Percentiles rank a stretch among this genome's conserved stretches.
phyloP scores from a whole-genome alignment of 2,113 vertebrate species.

The Oreochromis spilurus region DNA sequence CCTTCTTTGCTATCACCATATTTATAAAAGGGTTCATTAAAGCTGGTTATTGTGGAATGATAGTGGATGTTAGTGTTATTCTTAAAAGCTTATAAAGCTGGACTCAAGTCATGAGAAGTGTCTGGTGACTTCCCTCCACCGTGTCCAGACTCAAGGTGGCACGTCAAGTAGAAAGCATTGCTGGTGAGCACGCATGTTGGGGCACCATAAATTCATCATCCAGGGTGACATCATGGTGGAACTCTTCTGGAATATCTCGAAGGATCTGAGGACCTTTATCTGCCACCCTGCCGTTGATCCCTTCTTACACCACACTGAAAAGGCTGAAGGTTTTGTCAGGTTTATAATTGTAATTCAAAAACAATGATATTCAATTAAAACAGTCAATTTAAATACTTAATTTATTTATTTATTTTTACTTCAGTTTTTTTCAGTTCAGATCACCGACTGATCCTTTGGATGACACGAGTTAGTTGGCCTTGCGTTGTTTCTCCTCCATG shows the following conservation, averaged over 20 bases:
- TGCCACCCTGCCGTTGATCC: neutral
- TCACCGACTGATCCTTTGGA: neutral
- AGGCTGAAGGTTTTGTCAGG: neutral
- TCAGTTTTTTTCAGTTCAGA: neutral
- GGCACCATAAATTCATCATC: neutral
- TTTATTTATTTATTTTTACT: rapidly evolving
- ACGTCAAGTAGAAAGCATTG: neutral
- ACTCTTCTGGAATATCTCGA: neutral
- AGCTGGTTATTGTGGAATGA: neutral
- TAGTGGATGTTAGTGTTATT: neutral
- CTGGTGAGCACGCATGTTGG: neutral
- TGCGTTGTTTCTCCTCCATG: neutral
- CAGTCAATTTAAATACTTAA: rapidly evolving
- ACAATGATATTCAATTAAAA: neutral
- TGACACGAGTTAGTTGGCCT: neutral
- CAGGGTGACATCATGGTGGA: neutral
- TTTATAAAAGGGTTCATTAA: constrained; percentile 48
- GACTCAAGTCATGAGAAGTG: neutral
- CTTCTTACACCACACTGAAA: neutral
- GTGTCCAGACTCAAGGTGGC: neutral
- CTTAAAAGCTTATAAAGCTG: neutral
- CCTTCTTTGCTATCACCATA: neutral
- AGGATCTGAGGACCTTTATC: neutral
- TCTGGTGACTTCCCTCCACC: neutral
- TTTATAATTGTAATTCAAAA: neutral